Percentiles rank a stretch among this genome's conserved stretches.
Evolutionary conservation across 2,888 invertebrate species (phyloP).

Genomic region (Sycophila texana): DNA sequence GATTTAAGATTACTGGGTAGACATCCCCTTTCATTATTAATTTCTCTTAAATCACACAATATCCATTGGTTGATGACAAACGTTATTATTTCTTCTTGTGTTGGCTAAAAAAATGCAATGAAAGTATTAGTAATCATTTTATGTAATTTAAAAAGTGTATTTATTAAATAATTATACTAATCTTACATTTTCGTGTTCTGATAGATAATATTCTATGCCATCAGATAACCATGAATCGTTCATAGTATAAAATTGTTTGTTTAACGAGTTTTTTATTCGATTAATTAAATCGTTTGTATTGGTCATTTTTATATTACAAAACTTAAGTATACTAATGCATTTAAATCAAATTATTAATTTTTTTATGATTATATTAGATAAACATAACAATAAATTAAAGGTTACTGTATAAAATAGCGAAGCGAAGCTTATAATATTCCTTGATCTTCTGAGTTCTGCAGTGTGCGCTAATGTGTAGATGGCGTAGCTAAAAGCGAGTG

Average conservation of each 20-base stretch:
- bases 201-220: slow-evolving; percentile 68
- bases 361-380: no score
- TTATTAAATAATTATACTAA: slow-evolving; percentile 20
- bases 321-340: no score
- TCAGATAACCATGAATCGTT: slow-evolving; percentile 70
- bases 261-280: slow-evolving; percentile 63
- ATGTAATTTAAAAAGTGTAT: slow-evolving; percentile 10
- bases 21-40: slow-evolving; percentile 78
- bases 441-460: no score
- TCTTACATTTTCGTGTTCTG: slow-evolving; percentile 63
- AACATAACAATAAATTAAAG: no score
- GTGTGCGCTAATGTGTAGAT: no score
- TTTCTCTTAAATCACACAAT: slow-evolving; percentile 80
- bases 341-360: no score
- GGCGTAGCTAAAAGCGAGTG: no score
- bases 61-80: slow-evolving; percentile 83
- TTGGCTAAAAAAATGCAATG: slow-evolving; percentile 58
- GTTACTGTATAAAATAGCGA: no score
- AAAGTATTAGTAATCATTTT: slow-evolving; percentile 7
- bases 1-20: slow-evolving; percentile 79
- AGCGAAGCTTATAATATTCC: no score
- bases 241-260: slow-evolving; percentile 64
- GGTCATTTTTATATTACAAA: no score
- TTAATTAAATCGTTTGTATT: slow-evolving; percentile 47
- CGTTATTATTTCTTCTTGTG: slow-evolving; percentile 77